A percentile compares a stretch with the other conserved stretches of the same genome.
Evolutionary conservation across 1,140 invertebrate species (phyloP).

Genomic region (Zaprionus ornatus): DNA sequence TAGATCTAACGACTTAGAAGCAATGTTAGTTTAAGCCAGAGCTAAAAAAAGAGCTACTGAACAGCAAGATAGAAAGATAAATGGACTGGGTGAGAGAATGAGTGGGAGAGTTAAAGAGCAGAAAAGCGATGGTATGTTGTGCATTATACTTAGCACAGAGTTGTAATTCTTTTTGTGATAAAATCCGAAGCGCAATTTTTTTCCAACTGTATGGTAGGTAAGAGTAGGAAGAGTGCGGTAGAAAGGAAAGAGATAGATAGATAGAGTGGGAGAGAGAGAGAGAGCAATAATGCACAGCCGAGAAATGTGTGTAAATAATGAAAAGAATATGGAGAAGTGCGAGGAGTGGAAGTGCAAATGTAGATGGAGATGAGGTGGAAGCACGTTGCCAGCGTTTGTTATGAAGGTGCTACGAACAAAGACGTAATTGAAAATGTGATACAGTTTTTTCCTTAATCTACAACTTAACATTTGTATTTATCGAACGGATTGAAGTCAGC

Average conservation of each 20-base stretch:
- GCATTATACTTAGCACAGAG: slow-evolving; percentile 49
- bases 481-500: slow-evolving; percentile 38
- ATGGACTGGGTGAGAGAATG: not conserved
- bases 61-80: not conserved
- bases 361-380: not conserved
- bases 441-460: slow-evolving; percentile 79
- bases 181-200: slow-evolving; percentile 80
- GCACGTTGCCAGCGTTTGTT: slow-evolving; percentile 59
- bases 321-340: not conserved
- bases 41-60: not conserved
- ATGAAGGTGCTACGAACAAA: slow-evolving; percentile 83
- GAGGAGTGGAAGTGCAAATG: not conserved
- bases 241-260: not conserved
- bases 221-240: slow-evolving; percentile 21
- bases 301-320: slow-evolving; percentile 46
- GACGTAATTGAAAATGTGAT: slow-evolving; percentile 84
- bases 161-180: slow-evolving; percentile 82
- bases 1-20: slow-evolving; percentile 57
- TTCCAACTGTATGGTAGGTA: slow-evolving; percentile 76
- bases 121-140: slow-evolving; percentile 26
- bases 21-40: slow-evolving; percentile 63
- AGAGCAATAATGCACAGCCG: slow-evolving; percentile 1
- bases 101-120: slow-evolving; percentile 1
- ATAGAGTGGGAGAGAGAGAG: not conserved
- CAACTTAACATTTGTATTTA: slow-evolving; percentile 62